Evolutionary conservation across 2,797 vertebrate species (phyloP), one percentile per base, ranked within the genome.

Genomic region (Pogonophryne albipinna): DNA sequence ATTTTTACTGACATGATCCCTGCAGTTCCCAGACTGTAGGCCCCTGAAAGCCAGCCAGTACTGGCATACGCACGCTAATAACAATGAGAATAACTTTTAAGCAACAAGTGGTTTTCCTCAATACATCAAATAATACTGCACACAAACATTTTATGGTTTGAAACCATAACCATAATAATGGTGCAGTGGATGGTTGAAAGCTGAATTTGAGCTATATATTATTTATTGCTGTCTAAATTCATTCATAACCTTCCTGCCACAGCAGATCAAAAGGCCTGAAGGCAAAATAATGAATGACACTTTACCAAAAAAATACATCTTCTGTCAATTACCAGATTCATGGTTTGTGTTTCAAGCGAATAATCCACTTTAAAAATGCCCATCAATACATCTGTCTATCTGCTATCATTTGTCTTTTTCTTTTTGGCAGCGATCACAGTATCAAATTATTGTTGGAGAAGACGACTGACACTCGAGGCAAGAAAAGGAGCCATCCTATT

Each of bases 381-480:
- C 20, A 66, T 65, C 49, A 58, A 6, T 14, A 49, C 44, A 20
- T 57, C 34, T 27, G 31, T 82, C 65, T 51, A 53, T 13, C 55
- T 16, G 55, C 1, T 31, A 65, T 56, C n/a, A 42, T 71, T 81
- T 71, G 46, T 76, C 60, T 73, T 51, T 75, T 71, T 63, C 20
- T 47, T 78, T 38, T 76, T 78, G 76, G 68, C 78, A 65, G 49
- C 0, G 0, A 3, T 65, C 27, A 15, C 20, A 76, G 52, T 82
- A 67, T 72, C 31, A 23, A 45, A 79, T 79, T 57, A 73, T 58
- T 79, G 72, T 76, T 66, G 46, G 66, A 84, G 42, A 27, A 61
- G 66, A 78, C 7, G 13, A 38, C 46, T 41, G 66, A 75, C 0
- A 56, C 74, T 6, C 45, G 52, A 80, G 74, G 66, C 16, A 60